A percentile compares a stretch with the other conserved stretches of the same genome.
Evolutionary conservation across 2,797 vertebrate species (phyloP).

Genomic region (Rallus crepitans): DNA sequence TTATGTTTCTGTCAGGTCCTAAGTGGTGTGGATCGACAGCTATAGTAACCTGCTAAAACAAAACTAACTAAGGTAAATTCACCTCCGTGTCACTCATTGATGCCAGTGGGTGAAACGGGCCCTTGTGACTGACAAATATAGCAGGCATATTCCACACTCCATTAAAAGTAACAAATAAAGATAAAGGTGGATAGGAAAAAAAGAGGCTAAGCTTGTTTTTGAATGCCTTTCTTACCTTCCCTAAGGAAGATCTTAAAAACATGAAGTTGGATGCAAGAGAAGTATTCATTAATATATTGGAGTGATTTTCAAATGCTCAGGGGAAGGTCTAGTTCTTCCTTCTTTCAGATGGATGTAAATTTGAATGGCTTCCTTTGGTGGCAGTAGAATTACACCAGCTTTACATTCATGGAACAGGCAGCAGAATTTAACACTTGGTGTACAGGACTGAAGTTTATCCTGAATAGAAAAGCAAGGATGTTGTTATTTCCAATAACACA

Average conservation of each 20-base stretch:
- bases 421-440: background rate
- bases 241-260: constrained; percentile 21
- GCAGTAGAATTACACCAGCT: constrained; percentile 11
- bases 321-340: background rate
- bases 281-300: constrained; percentile 21
- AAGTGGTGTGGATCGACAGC: constrained; percentile 36
- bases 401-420: background rate
- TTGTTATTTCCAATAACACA: background rate
- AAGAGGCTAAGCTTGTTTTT: background rate
- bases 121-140: background rate
- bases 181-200: background rate
- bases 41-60: background rate
- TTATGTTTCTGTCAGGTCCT: constrained; percentile 54
- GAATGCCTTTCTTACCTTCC: background rate
- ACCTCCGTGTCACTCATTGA: background rate
- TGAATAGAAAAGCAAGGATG: background rate
- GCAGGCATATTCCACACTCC: background rate
- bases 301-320: constrained; percentile 15
- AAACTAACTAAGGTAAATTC: constrained; percentile 36
- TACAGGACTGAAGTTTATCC: background rate
- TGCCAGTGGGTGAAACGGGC: background rate
- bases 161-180: constrained; percentile 37
- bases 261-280: constrained; percentile 12
- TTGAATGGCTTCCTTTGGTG: background rate
- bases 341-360: background rate